Evolutionary conservation across 2,797 vertebrate genomes (phyloP).

Genomic region (Lagothrix lagotricha): DNA sequence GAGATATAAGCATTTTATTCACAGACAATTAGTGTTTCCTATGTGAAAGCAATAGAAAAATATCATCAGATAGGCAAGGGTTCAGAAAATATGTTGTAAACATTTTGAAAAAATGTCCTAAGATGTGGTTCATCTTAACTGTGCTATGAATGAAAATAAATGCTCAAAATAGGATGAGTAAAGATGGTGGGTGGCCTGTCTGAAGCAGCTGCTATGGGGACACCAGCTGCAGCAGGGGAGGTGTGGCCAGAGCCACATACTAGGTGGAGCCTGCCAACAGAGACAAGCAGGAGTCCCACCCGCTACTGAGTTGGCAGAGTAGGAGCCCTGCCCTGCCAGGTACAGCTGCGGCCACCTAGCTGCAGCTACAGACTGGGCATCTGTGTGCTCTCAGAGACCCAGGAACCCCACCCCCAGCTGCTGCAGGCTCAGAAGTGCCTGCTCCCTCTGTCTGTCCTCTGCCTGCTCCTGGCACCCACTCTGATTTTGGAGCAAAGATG

Average conservation of each 20-base stretch:
- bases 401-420: background rate
- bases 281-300: background rate
- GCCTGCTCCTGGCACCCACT: background rate
- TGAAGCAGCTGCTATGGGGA: background rate
- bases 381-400: background rate
- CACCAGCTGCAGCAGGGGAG: background rate
- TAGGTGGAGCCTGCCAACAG: background rate
- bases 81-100: background rate
- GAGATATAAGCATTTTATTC: background rate
- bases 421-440: background rate
- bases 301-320: background rate
- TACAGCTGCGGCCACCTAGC: background rate
- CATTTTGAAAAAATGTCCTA: background rate
- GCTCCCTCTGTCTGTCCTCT: background rate
- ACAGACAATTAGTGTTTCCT: background rate
- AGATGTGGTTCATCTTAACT: background rate
- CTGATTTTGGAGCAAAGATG: background rate
- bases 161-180: background rate
- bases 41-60: slow-evolving; percentile 18
- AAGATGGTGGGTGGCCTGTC: background rate
- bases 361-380: background rate
- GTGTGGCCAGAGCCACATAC: background rate
- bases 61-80: background rate
- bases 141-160: background rate
- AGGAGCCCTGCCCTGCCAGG: background rate